Conservation (phyloP, 1,140 invertebrate species). For the Bombyx mandarina region DNA sequence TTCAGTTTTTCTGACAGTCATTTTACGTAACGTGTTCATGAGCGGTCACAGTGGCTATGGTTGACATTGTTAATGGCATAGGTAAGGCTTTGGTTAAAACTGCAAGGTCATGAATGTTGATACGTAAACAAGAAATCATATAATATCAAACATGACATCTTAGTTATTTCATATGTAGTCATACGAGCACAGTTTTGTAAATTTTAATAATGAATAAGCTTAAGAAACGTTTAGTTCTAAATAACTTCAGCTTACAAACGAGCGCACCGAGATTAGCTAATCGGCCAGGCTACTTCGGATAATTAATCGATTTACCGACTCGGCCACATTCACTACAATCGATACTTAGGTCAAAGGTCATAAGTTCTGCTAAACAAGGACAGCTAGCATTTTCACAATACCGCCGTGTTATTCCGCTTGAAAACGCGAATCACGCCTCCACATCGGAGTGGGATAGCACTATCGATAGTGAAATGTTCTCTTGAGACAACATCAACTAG, state of each 20-base stretch:
- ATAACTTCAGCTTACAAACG: not conserved
- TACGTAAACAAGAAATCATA: no score
- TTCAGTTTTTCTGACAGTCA: no score
- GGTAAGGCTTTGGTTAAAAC: no score
- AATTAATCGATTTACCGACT: conserved; percentile 41
- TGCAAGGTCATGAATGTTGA: no score
- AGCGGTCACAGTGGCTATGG: no score
- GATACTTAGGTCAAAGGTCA: conserved; percentile 64
- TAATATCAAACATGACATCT: no score
- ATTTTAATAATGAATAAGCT: no score
- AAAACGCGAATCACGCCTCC: conserved; percentile 65
- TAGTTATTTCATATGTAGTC: no score
- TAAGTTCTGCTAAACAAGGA: conserved; percentile 44
- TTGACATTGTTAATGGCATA: no score
- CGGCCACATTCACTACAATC: conserved; percentile 59
- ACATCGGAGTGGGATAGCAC: conserved; percentile 48
- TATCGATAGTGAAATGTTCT: conserved; percentile 57
- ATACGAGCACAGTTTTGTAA: no score
- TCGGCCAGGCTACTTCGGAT: conserved; percentile 33
- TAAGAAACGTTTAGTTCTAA: no score
- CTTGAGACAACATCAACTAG: conserved; percentile 41
- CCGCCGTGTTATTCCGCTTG: conserved; percentile 46
- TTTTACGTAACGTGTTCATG: no score
- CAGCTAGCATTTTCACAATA: conserved; percentile 45
- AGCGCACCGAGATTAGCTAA: conserved; percentile 24